phyloP scores from a whole-genome alignment of 1,140 invertebrate species.

The Philopotamus ludificatus region DNA sequence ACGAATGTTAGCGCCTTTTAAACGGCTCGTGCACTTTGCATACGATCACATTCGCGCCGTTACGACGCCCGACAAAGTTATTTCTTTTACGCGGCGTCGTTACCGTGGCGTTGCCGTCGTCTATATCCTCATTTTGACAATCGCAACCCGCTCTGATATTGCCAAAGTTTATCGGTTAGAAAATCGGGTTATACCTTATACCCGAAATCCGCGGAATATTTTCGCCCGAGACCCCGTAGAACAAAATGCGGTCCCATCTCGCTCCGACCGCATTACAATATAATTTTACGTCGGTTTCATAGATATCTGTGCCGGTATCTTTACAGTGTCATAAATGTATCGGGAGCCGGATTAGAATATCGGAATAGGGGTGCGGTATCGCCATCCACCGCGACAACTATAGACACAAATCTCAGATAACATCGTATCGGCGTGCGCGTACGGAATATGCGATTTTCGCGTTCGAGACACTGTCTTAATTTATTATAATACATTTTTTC shows the following conservation, averaged over 20 bases:
- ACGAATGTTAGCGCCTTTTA: too few species aligned
- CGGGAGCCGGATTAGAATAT: neutral
- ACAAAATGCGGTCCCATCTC: constrained; percentile 1
- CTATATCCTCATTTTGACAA: constrained; percentile 6
- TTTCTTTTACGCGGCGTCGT: neutral
- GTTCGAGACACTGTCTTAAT: neutral
- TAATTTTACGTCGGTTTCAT: constrained; percentile 27
- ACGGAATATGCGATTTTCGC: neutral
- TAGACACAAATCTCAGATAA: neutral
- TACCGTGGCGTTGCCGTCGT: neutral
- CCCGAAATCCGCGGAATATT: neutral
- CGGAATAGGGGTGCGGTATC: neutral
- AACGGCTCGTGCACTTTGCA: neutral
- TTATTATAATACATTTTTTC: too few species aligned
- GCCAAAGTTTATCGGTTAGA: constrained; percentile 19
- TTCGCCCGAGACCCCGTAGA: constrained; percentile 1
- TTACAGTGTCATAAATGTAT: neutral
- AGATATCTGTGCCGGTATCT: constrained; percentile 19
- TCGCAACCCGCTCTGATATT: constrained; percentile 6
- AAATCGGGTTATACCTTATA: constrained; percentile 12
- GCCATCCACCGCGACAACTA: neutral
- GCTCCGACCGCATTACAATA: constrained; percentile 15
- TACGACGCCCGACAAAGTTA: neutral
- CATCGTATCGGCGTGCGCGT: neutral
- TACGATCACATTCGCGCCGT: neutral